Evolutionary conservation across 2,888 invertebrate genomes (phyloP), one percentile per base, ranked within the genome.

Genomic region (Euphydryas editha): DNA sequence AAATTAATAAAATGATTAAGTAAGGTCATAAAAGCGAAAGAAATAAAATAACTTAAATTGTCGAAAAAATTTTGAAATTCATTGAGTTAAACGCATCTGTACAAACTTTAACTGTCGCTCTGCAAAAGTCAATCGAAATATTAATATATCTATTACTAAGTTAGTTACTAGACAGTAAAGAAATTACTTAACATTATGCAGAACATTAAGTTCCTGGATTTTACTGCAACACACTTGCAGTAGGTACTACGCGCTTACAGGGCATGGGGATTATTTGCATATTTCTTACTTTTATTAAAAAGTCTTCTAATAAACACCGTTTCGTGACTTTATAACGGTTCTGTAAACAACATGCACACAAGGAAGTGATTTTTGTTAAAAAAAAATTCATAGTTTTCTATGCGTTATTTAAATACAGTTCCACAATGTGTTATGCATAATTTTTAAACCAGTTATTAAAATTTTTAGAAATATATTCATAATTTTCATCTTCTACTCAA

Each of bases 141-240:
- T n/a, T n/a, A n/a, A n/a, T n/a, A n/a, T n/a, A n/a, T n/a, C n/a
- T n/a, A n/a, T n/a, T n/a, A n/a, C n/a, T n/a, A n/a, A n/a, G n/a
- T n/a, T n/a, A 24, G 24, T 24, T 24, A 24, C 24, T 4, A 39
- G 39, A 39, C 5, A 39, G 39, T 10, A 4, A 24, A 6, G 24
- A 4, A 24, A 6, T 5, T 4, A 30, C 30, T 30, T 30, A 5
- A 30, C 39, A 39, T 39, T 39, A n/a, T 44, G 42, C 6, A 15
- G n/a, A 5, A n/a, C 0, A n/a, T 44, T 44, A 2, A 13, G 21
- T 20, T 46, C 2, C 13, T 20, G 20, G 21, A 24, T 51, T 51
- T 24, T 36, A 24, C 62, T 42, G 49, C 39, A 39, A 17, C 56
- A 13, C 37, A 55, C 39, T 6, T 57, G 37, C 30, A 44, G 49